A percentile compares a stretch with the other conserved stretches of the same genome.
Conservation (phyloP, 2,113 vertebrate species). For the Tauraco erythrolophus region DNA sequence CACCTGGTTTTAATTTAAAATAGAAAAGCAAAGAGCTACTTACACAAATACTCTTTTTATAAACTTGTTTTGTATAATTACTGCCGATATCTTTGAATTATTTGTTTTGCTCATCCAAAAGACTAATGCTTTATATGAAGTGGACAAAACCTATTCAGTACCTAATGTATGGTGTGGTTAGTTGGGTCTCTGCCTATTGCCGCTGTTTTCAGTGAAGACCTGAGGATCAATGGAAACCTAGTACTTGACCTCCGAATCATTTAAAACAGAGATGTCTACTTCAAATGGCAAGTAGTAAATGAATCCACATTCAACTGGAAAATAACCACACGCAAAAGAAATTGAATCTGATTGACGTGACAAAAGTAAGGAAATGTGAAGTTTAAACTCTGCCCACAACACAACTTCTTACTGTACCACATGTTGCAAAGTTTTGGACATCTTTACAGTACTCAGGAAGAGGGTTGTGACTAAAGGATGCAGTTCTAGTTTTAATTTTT, state of each 20-base stretch:
- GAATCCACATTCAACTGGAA: neutral
- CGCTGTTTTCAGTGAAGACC: neutral
- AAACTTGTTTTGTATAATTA: neutral
- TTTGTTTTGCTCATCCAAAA: neutral
- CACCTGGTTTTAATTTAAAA: neutral
- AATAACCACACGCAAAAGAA: neutral
- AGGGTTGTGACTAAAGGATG: neutral
- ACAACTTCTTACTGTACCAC: accelerated
- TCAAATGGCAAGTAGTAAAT: neutral
- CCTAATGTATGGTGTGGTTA: neutral
- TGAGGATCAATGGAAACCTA: neutral
- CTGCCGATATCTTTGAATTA: neutral
- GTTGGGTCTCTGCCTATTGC: neutral
- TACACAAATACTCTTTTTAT: neutral
- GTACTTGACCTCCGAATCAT: neutral
- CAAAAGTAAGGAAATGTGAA: neutral
- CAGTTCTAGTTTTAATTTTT: neutral
- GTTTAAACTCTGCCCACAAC: neutral
- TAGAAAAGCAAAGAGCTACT: neutral
- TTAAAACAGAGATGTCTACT: neutral
- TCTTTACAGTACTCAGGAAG: neutral
- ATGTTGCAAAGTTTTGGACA: neutral
- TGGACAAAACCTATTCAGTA: neutral
- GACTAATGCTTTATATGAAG: neutral
- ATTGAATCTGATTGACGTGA: neutral